Base-by-base conservation (phyloP, 2,113 vertebrate species). In the Dicerorhinus sumatrensis region DNA sequence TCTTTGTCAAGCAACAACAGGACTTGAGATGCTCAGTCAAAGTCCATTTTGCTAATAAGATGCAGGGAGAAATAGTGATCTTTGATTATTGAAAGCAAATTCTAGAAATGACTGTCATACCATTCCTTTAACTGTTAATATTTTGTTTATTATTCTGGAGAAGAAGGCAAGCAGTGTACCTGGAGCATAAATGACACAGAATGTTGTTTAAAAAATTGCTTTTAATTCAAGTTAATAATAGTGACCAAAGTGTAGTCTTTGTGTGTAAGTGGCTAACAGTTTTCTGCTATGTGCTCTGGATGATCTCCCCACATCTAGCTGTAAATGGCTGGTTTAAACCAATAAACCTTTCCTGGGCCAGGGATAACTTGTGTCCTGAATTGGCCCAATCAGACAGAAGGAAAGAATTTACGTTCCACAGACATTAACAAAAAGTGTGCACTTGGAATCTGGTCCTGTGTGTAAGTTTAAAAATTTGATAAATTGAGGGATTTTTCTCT, bases 71-170 rank as follows among this genome's bases (percentile, higher is more conserved):
- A 67, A 46, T 17, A 94, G 12, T 8, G 2, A 90, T 39, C 11
- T 72, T 94, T 80, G 23, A 85, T 69, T 77, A 73, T n/a, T 83
- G 21, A 92, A 97, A 96, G 20, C 23, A 60, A 33, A 36, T 69
- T 80, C 23, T 77, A 84, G n/a, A 63, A 75, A 51, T 62, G 21
- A 62, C 13, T 81, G 36, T 31, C 14, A 62, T 0, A 23, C 1
- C 1, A 67, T 56, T 69, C 16, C 5, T 90, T 91, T 63, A 63
- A 58, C n/a, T 95, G 9, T 63, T 84, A 70, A 11, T 84, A 72
- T 56, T 91, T 93, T 11, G 5, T 67, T 48, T 33, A 67, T 81
- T 51, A 18, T 75, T 72, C 16, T 80, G 3, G 16, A 91, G 25
- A 31, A 54, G 77, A 75, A 54, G 16, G 3, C 13, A 65, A 63